A percentile compares a stretch with the other conserved stretches of the same genome.
phyloP scores from a whole-genome alignment of 1,140 invertebrate genomes.

The Gonatopus flavifemur region DNA sequence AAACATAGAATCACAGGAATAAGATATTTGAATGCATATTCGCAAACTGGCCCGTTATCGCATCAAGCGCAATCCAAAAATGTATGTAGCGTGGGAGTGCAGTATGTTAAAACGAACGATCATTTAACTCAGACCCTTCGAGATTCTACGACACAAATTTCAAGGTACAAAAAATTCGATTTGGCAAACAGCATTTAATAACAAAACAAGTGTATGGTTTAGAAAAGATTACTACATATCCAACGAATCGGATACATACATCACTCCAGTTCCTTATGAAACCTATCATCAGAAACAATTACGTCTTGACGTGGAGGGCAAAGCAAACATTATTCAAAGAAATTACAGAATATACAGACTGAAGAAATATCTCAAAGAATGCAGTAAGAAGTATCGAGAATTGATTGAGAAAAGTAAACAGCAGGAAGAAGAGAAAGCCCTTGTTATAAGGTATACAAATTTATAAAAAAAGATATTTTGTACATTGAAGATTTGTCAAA shows the following conservation, averaged over 20 bases:
- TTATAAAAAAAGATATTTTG: neutral
- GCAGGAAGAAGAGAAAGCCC: conserved; percentile 44
- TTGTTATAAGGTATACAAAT: conserved; percentile 37
- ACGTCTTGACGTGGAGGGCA: conserved; percentile 56
- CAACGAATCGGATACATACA: conserved; percentile 60
- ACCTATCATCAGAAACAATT: conserved; percentile 58
- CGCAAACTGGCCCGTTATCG: conserved; percentile 64
- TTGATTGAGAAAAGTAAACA: conserved; percentile 46
- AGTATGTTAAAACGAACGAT: conserved; percentile 60
- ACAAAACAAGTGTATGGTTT: neutral
- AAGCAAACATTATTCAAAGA: conserved; percentile 64
- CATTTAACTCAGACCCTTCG: conserved; percentile 42
- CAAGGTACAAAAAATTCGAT: conserved; percentile 40
- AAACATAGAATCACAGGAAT: conserved; percentile 59
- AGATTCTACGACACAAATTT: conserved; percentile 47
- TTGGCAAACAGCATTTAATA: conserved; percentile 20
- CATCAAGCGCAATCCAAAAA: conserved; percentile 56
- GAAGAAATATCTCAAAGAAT: conserved; percentile 36
- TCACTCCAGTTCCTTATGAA: conserved; percentile 60
- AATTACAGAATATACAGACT: conserved; percentile 57
- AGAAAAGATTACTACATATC: conserved; percentile 62
- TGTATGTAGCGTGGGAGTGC: conserved; percentile 61
- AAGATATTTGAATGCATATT: conserved; percentile 65
- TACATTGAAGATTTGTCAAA: neutral
- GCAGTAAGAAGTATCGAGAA: conserved; percentile 37